Conservation (phyloP, 2,113 vertebrate species). For the Aythya baeri region DNA sequence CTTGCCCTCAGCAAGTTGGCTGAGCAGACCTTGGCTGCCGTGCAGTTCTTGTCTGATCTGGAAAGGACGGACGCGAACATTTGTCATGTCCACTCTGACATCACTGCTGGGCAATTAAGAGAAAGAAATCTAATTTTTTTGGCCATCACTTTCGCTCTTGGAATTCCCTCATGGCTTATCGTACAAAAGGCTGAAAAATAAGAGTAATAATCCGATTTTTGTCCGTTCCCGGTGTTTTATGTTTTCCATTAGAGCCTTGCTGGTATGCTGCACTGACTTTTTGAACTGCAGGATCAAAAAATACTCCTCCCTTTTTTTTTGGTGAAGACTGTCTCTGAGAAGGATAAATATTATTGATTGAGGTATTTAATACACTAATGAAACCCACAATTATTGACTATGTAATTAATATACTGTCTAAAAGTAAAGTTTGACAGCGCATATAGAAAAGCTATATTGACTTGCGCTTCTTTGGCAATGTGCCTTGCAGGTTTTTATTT, state of each 20-base stretch:
- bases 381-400: constrained; percentile 81
- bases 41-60: constrained; percentile 20
- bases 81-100: constrained; percentile 59
- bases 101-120: constrained; percentile 68
- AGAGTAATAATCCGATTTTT: constrained; percentile 76
- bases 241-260: constrained; percentile 73
- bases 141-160: constrained; percentile 72
- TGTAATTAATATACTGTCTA: constrained; percentile 84
- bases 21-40: constrained; percentile 36
- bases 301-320: background rate
- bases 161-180: constrained; percentile 76
- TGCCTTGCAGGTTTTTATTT: constrained; percentile 73
- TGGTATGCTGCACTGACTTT: constrained; percentile 63
- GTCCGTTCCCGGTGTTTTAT: constrained; percentile 76
- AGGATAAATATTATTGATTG: constrained; percentile 82
- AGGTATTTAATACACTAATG: constrained; percentile 84
- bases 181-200: constrained; percentile 70
- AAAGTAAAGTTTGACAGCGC: constrained; percentile 80
- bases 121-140: constrained; percentile 74
- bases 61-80: constrained; percentile 38
- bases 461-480: constrained; percentile 62
- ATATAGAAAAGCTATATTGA: constrained; percentile 75
- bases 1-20: constrained; percentile 23
- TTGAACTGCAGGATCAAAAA: constrained; percentile 74
- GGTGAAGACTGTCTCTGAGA: constrained; percentile 68